Base-by-base conservation (phyloP, 2,797 vertebrate genomes). In the Rhabdomys pumilio region DNA sequence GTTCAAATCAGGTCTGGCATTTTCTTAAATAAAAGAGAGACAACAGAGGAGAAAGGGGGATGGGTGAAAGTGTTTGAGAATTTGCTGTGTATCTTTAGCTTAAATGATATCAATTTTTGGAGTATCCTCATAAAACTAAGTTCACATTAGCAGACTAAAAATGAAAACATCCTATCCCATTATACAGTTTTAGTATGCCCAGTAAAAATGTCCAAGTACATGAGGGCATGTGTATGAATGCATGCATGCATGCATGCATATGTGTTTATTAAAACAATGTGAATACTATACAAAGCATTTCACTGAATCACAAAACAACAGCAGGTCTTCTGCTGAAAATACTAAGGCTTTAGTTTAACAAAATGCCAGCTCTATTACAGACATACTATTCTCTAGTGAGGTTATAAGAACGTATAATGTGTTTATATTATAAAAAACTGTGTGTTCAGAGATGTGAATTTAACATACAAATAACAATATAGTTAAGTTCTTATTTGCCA, bases 391-490 rank as follows among this genome's bases (percentile, higher is more conserved):
- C 95, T 97, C 96, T 69, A 63, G 77, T 97, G 92, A 98, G 94
- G 93, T 97, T 95, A 97, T 59, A 98, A 97, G 96, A 96, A 89
- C 92, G 84, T 97, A 38, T 72, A 38, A 4, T 20, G 19, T n/a
- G 93, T 55, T 93, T 97, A 97, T 97, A 93, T 98, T 98, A 98
- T 96, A 97, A 93, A 98, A 97, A 97, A 97, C 38, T 95, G 55
- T 95, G 97, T 86, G 81, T 98, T 29, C 10, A 92, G 91, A 90
- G 53, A 90, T 73, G n/a, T 4, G 81, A 83, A 34, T 57, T 87
- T 79, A 55, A 85, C 87, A 91, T 75, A 24, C 38, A 84, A 88
- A 81, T 90, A 80, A 24, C 57, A 85, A n/a, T 65, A 75, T 38
- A 73, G n/a, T 59, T 92, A 84, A 34, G 41, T 93, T 93, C 57